These are phyloP conservation scores for Helobdella robusta DNA, from an alignment of 2,888 invertebrate genomes.

Conservation along the genomic window DNA sequence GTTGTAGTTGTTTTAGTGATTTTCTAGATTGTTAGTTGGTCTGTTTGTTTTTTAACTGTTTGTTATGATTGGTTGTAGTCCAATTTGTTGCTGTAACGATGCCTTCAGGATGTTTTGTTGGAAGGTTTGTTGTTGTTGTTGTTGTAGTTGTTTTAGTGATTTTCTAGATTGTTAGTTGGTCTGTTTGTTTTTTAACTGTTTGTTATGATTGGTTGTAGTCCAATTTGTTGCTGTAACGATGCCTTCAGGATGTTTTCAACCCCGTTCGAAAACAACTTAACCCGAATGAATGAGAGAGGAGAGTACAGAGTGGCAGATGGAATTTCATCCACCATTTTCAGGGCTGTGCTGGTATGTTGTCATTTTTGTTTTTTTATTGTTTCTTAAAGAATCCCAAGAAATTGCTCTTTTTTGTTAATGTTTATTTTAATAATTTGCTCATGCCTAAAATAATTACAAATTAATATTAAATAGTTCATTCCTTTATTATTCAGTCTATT, in stretches of 20 bases:
- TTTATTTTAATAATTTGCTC: neutral
- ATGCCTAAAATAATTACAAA: neutral
- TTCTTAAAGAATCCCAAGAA: neutral
- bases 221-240: no score
- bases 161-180: neutral
- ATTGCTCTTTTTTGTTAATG: neutral
- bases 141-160: neutral
- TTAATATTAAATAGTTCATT: neutral
- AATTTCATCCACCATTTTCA: conserved; percentile 84
- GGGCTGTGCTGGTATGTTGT: conserved; percentile 66
- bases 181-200: no score
- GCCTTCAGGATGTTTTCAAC: conserved; percentile 78
- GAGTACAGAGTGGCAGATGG: conserved; percentile 96
- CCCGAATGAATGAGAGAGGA: conserved; percentile 85
- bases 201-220: no score
- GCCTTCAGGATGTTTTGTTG: conserved; percentile 78
- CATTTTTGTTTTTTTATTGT: neutral
- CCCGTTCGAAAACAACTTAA: conserved; percentile 68
- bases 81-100: no score
- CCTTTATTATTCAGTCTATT: neutral
- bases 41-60: no score
- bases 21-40: neutral
- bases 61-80: no score
- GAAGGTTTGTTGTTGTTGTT: conserved; percentile 53
- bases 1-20: neutral